Conservation (phyloP, 1,140 invertebrate genomes). For the Trinorchestia longiramus region DNA sequence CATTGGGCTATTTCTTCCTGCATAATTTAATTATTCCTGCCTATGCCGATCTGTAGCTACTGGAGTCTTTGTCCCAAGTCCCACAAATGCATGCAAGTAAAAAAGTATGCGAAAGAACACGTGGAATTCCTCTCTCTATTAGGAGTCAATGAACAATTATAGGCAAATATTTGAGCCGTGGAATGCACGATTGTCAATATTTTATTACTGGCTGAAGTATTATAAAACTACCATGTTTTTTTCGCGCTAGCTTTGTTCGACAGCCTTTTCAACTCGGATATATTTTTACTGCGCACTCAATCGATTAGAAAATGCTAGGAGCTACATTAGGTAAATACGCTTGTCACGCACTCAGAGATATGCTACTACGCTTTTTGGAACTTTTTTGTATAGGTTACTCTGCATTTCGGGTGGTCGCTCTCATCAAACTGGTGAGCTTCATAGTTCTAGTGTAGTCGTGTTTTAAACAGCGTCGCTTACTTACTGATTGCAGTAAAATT, state of each 20-base stretch:
- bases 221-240: background rate
- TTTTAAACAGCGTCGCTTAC: too few species aligned
- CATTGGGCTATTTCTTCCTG: background rate
- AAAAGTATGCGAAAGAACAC: background rate
- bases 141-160: background rate
- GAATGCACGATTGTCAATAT: background rate
- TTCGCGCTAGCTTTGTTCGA: background rate
- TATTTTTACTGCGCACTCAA: background rate
- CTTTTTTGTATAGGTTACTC: too few species aligned
- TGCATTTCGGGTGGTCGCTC: too few species aligned
- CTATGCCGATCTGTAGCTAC: background rate
- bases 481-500: too few species aligned
- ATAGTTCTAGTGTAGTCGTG: too few species aligned
- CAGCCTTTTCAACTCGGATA: background rate
- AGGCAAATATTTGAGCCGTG: background rate
- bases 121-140: background rate
- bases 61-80: background rate
- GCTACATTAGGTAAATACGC: background rate
- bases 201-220: background rate
- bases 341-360: background rate
- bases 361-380: background rate
- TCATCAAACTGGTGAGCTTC: too few species aligned
- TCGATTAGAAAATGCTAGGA: background rate
- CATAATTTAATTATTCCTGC: background rate
- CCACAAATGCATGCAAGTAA: background rate